A percentile compares a stretch with the other conserved stretches of the same genome.
These are phyloP conservation scores for Cirrhinus mrigala DNA, from an alignment of 2,797 vertebrate genomes.

Conservation along the genomic window DNA sequence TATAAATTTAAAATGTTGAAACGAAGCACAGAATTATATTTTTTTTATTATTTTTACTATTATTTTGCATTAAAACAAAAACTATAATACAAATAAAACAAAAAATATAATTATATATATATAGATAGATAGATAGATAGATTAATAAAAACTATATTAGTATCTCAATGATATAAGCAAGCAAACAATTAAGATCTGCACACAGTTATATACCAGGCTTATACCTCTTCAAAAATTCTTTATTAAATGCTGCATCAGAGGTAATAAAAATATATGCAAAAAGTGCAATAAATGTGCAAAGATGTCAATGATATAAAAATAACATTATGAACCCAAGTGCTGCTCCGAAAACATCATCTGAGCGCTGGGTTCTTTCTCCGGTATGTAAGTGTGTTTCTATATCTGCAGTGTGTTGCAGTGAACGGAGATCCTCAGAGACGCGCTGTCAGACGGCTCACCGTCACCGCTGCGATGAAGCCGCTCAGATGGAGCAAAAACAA, in stretches of 20 bases:
- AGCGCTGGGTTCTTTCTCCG: neutral
- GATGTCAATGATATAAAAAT: neutral
- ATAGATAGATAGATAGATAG: too few species aligned
- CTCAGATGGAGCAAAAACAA: constrained; percentile 40
- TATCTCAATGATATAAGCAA: neutral
- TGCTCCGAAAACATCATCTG: neutral
- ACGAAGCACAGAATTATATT: too few species aligned
- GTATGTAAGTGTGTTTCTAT: neutral
- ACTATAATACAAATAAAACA: too few species aligned
- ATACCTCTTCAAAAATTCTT: too few species aligned
- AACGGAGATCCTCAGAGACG: constrained; percentile 26
- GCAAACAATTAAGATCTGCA: too few species aligned
- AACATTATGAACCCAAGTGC: neutral
- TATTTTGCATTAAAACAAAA: too few species aligned
- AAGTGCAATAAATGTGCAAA: too few species aligned
- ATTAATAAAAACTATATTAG: neutral
- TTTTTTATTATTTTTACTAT: too few species aligned
- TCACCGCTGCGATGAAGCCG: constrained; percentile 28
- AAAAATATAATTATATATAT: too few species aligned
- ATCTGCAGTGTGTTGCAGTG: constrained; percentile 10
- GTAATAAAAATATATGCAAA: too few species aligned
- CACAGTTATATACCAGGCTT: too few species aligned
- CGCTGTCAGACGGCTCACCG: constrained; percentile 35
- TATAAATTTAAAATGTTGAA: neutral
- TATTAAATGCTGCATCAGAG: too few species aligned